Evolutionary conservation across 2,888 invertebrate genomes (phyloP), one percentile per base, ranked within the genome.

Genomic region (Amblyteles armatorius): DNA sequence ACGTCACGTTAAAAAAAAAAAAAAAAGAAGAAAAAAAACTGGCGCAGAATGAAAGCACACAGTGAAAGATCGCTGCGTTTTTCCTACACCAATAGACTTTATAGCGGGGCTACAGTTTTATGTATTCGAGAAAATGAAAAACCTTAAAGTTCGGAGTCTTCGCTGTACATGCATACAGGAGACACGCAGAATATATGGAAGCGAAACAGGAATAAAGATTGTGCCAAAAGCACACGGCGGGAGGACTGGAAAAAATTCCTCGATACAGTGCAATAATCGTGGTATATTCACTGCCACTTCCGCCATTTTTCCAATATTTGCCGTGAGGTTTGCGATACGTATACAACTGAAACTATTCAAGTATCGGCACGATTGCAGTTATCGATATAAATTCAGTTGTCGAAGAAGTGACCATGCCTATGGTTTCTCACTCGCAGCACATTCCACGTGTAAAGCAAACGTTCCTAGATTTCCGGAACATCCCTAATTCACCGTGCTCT

Each of bases 151-250:
- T 50, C 67, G 26, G 33, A 76, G 19, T 67, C 19, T 29, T 63
- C 57, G 22, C 26, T 50, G 7, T 68, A 50, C 48, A 69, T 69
- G 22, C 22, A 40, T 3, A 67, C 26, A 48, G 19, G 11, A 40
- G 48, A 63, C 44, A 63, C 44, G 19, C 13, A 13, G 40, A 13
- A 40, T 73, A 57, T 57, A 48, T 57, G 79, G 50, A 60, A 33
- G 48, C 65, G 52, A 63, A 63, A 69, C 57, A 36, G 33, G 71
- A 26, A 73, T 19, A 74, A 57, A 52, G 76, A 65, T 50, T 29
- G 50, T 63, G 68, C 57, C 36, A 72, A 83, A 72, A 76, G 67
- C 65, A 33, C 83, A 63, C 44, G 44, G 3, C 40, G 55, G 48
- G 52, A 60, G 11, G 9, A 48, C 16, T 4, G 0, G 3, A 16